Evolutionary conservation across 2,113 vertebrate species (phyloP), one percentile per base, ranked within the genome.

Genomic region (Anguilla rostrata): DNA sequence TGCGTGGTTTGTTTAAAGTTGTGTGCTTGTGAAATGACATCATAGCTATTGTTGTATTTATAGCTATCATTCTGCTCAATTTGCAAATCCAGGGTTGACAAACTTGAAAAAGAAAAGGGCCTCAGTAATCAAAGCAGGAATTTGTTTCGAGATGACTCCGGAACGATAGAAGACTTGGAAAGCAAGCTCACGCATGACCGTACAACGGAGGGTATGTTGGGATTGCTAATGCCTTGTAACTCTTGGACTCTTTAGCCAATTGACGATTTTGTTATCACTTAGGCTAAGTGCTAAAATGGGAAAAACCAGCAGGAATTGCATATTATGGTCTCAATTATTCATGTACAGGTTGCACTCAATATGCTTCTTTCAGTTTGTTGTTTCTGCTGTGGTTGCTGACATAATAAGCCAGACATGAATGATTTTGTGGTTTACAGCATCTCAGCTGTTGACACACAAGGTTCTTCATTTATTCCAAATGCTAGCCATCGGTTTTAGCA

Each of bases 81-180:
- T 56, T 5, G 40, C 12, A 83, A 86, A 92, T 93, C 89, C 90
- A 99, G 98, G 92, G 92, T 97, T 93, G 93, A 94, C 84, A 95
- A 95, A 91, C 89, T 95, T 87, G 96, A 98, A 92, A 98, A 96
- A 92, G 97, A 97, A 86, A 96, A 92, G 90, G 92, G 82, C n/a
- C 86, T 91, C 86, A 91, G 89, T 85, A 91, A 94, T 87, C 96
- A 95, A 91, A 97, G 92, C 83, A 97, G 91, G 89, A 98, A 90
- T 87, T 94, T 91, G 84, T 97, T 96, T 91, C 93, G 92, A 78
- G 92, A 92, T 86, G 93, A 96, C 78, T 95, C 92, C 63, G 93
- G 90, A 88, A 89, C 91, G 18, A 91, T 99, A 85, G 96, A 97
- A 83, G 96, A 97, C 81, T 88, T 95, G 75, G 96, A 97, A 88